Evolutionary conservation across 2,888 invertebrate species (phyloP).

Genomic region (Cotesia congregata): DNA sequence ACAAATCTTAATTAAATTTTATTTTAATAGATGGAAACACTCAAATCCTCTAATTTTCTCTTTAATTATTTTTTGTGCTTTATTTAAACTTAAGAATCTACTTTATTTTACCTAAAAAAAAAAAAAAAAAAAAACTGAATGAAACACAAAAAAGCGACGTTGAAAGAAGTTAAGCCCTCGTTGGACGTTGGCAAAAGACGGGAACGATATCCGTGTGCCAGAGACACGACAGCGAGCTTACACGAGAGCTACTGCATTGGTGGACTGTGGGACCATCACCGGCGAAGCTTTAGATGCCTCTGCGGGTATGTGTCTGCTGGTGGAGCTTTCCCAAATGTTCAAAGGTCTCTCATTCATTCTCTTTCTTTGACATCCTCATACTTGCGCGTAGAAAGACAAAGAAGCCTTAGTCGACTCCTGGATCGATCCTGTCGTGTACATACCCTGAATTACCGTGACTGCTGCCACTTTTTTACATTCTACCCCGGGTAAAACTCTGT

Average conservation of each 20-base stretch:
- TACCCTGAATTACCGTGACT: slow-evolving; percentile 30
- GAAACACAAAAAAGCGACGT: slow-evolving; percentile 36
- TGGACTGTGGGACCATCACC: slow-evolving; percentile 38
- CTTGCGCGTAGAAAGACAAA: neutral
- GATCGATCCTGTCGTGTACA: slow-evolving; percentile 39
- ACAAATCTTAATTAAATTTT: no score
- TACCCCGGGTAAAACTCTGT: neutral
- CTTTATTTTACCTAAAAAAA: slow-evolving; percentile 1
- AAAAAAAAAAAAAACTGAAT: slow-evolving; percentile 15
- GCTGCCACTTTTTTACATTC: neutral
- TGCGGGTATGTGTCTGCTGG: slow-evolving; percentile 27
- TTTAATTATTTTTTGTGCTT: neutral
- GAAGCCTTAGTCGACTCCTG: slow-evolving; percentile 15
- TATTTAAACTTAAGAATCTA: neutral
- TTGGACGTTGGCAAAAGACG: slow-evolving; percentile 31
- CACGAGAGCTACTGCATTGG: slow-evolving; percentile 23
- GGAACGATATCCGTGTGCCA: slow-evolving; percentile 33
- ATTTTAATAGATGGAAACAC: no score
- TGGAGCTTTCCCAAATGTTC: slow-evolving; percentile 13
- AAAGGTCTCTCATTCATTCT: slow-evolving; percentile 17
- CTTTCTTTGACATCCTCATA: neutral
- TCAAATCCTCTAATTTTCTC: neutral
- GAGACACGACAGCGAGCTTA: slow-evolving; percentile 38
- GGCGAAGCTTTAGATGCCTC: slow-evolving; percentile 33
- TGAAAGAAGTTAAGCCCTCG: slow-evolving; percentile 40